These are phyloP conservation scores for Rhea americana DNA, from an alignment of 2,113 vertebrate genomes.

Conservation along the genomic window DNA sequence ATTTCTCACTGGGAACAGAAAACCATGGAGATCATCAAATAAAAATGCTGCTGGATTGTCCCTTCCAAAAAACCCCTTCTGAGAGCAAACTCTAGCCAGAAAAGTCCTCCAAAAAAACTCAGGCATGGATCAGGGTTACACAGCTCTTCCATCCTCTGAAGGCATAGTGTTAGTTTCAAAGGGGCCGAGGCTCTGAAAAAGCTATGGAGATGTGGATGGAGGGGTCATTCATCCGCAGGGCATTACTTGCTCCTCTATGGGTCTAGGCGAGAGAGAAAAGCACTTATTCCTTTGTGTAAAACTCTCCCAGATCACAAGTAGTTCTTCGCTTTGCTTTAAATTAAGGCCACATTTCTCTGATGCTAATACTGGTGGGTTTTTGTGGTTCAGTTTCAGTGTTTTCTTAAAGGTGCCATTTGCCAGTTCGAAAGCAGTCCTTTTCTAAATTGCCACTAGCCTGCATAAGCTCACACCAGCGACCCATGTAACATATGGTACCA, in stretches of 20 bases:
- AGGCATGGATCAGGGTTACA: neutral
- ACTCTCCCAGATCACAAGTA: neutral
- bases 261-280: neutral
- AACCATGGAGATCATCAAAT: neutral
- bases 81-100: neutral
- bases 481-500: neutral
- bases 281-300: neutral
- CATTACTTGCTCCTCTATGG: neutral
- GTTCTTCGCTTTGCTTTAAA: neutral
- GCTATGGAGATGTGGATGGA: neutral
- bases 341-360: fast-evolving
- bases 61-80: neutral
- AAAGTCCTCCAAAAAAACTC: neutral
- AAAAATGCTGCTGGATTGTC: neutral
- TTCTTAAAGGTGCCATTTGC: neutral
- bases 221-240: fast-evolving
- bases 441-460: neutral
- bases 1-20: neutral
- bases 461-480: neutral
- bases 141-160: neutral
- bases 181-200: neutral
- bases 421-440: neutral
- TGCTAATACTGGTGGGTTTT: neutral
- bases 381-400: neutral
- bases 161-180: neutral